Evolutionary conservation across 30 jellyfish, hydroid and myxozoan species (phyloP), one percentile per base, ranked within the genome.

Genomic region (Hydractinia symbiolongicarpus): DNA sequence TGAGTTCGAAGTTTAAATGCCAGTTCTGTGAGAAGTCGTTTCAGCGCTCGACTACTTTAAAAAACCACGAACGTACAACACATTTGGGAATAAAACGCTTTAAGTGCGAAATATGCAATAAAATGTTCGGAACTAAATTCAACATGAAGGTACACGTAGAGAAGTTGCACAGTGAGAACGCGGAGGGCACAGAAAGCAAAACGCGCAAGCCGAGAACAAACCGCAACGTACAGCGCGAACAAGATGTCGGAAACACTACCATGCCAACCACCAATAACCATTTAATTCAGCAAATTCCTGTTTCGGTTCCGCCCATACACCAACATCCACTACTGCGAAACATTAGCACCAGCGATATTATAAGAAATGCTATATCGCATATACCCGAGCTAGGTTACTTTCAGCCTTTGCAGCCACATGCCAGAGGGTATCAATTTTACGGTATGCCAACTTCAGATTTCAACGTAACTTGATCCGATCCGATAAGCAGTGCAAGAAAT

Each of bases 61-160:
- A 78, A 78, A 78, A 57, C 52, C 86, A 78, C 62, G 86, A 78
- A 78, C 86, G 83, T 7, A 78, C 83, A n/a, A 78, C 86, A 61
- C 86, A 78, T 30, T 53, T 78, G 52, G 86, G 86, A 6, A 61
- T 78, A n/a, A 78, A 78, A 61, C 86, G 86, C n/a, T 78, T 78
- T 61, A 61, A 78, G 52, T 78, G 86, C 61, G 86, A 78, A 57
- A 51, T 62, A 44, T 78, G 86, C 51, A 61, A 61, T 44, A 78
- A 78, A 78, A 51, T 14, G 56, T 78, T 78, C 52, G 86, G 86
- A 15, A 78, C 86, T 9, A 78, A 78, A 61, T 78, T 78, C 51
- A 78, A 78, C 82, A 78, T 78, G 86, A 57, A 78, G 21, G 86
- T 78, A 55, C 86, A 78, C 55, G 71, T 78, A 0, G 86, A 78